A percentile compares a stretch with the other conserved stretches of the same genome.
Evolutionary conservation across 2,888 invertebrate genomes (phyloP).

Genomic region (Dilophus febrilis): DNA sequence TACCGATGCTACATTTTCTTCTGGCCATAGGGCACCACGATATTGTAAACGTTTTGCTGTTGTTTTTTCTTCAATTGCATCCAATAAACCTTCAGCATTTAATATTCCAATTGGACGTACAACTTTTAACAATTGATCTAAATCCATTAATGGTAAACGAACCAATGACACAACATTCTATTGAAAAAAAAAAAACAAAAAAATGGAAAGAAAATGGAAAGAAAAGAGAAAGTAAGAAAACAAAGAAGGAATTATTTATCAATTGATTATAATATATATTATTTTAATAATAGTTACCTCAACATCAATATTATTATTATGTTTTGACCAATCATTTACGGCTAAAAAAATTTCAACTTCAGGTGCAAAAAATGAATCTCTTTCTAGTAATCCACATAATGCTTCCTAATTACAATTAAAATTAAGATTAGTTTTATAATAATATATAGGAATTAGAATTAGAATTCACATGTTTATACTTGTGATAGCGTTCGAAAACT

Average conservation of each 20-base stretch:
- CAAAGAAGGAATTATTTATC: neutral
- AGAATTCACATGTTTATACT: conserved; percentile 30
- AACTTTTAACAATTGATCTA: conserved; percentile 71
- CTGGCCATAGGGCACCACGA: conserved; percentile 64
- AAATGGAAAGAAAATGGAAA: neutral
- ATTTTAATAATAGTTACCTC: conserved; percentile 13
- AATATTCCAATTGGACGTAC: conserved; percentile 79
- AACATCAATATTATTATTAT: conserved; percentile 43
- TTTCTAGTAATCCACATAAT: conserved; percentile 64
- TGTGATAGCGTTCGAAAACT: conserved; percentile 70
- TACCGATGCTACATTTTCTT: conserved; percentile 80
- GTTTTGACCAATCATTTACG: conserved; percentile 70
- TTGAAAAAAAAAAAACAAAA: conserved; percentile 20
- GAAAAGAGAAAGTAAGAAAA: no score
- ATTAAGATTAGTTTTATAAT: no score
- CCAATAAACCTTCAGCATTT: conserved; percentile 77
- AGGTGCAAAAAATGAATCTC: conserved; percentile 91
- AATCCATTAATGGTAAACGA: conserved; percentile 73
- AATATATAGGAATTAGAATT: no score
- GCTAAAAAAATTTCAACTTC: conserved; percentile 92
- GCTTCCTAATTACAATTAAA: no score
- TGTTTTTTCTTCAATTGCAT: conserved; percentile 81
- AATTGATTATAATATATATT: neutral
- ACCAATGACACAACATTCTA: conserved; percentile 42
- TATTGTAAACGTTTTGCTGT: conserved; percentile 68